Base-by-base conservation (phyloP, 2,797 vertebrate genomes). In the Microcaecilia unicolor region DNA sequence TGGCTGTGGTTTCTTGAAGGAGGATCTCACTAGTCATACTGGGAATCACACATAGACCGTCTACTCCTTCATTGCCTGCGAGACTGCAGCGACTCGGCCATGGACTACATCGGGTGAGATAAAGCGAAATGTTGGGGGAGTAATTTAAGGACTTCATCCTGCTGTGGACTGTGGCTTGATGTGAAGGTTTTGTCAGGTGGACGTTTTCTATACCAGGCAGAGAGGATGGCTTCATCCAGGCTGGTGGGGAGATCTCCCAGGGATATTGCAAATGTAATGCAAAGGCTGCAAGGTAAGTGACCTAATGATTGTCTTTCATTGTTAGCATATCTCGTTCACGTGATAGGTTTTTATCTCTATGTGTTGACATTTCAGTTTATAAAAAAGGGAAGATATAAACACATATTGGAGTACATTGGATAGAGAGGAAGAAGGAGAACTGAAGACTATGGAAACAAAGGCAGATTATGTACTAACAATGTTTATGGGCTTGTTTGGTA, bases 221-320 rank as follows among this genome's bases (percentile, higher is more conserved):
- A 43, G 26, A 39, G 31, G 71, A 97, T 98, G 93, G 91, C 95
- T 25, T 80, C 88, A 24, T 86, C 91, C 37, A 72, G 78, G 22
- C 67, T 72, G 9, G 71, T 66, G 9, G 45, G 82, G 15, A 75
- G 81, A 58, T 61, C 85, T 24, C 44, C 76, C 37, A 78, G 77
- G 64, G 91, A 97, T 61, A 97, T 98, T 25, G 69, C 88, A 62
- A 88, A 89, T 9, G 91, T 97, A 68, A 95, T 98, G 95, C 95
- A 97, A 56, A 88, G 80, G 53, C 84, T 98, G 63, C 94, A 98
- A 83, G 92, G 95, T 98, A 81, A 61, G 83, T 55, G 22, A 1
- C 14, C 25, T 16, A 8, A 15, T 5, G 25, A n/a, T n/a, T n/a
- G n/a, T n/a, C n/a, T n/a, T n/a, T n/a, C n/a, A n/a, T n/a, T n/a